Percentiles rank a stretch among this genome's conserved stretches.
Conservation (phyloP, 2,888 invertebrate species). For the Alsophila aescularia region DNA sequence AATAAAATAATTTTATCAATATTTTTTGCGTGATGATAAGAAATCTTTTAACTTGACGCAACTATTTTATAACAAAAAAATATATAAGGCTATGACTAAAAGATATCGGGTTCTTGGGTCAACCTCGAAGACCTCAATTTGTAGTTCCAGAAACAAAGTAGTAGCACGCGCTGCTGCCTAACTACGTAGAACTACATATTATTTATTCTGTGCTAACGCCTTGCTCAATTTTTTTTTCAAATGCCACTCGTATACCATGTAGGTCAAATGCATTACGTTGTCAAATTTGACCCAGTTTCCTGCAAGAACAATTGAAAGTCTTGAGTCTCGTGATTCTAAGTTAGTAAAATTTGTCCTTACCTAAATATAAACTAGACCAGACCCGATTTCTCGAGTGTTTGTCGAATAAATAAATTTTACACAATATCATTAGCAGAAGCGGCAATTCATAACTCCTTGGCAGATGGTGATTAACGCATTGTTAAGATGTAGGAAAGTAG, state of each 20-base stretch:
- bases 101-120: constrained; percentile 1
- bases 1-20: neutral
- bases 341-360: constrained; percentile 26
- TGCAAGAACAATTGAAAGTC: constrained; percentile 47
- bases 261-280: constrained; percentile 78
- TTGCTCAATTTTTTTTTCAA: constrained; percentile 63
- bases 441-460: constrained; percentile 49
- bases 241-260: constrained; percentile 67
- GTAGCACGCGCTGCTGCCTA: constrained; percentile 24
- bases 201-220: too few species aligned
- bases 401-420: constrained; percentile 13
- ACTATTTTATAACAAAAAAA: too few species aligned
- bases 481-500: constrained; percentile 79
- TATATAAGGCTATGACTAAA: neutral
- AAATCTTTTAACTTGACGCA: too few species aligned
- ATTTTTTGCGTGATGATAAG: too few species aligned
- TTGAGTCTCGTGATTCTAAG: constrained; percentile 30
- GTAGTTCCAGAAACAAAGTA: constrained; percentile 22
- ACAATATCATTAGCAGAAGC: constrained; percentile 41
- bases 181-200: too few species aligned
- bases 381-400: neutral
- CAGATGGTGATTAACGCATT: constrained; percentile 73
- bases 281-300: constrained; percentile 74
- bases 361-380: constrained; percentile 18
- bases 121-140: constrained; percentile 19